Evolutionary conservation across 2,888 invertebrate species (phyloP).

Genomic region (Rotaria sp.): DNA sequence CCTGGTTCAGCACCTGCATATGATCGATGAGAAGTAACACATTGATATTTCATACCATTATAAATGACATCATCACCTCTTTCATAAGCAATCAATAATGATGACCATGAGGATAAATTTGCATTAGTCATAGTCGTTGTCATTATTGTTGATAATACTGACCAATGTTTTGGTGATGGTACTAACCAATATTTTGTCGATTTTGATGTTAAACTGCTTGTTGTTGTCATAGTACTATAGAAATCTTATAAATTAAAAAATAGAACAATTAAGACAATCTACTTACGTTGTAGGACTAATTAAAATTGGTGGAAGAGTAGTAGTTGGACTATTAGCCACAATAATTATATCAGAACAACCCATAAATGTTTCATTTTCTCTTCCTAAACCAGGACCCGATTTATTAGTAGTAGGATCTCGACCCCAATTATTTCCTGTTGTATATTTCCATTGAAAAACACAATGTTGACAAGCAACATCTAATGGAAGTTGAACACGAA

Average conservation of each 20-base stretch:
- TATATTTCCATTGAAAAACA: slow-evolving; percentile 39
- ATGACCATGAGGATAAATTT: background rate
- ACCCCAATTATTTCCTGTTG: slow-evolving; percentile 38
- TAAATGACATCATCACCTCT: background rate
- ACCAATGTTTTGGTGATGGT: background rate
- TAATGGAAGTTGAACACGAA: slow-evolving; percentile 4
- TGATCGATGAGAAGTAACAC: background rate
- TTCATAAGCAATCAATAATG: slow-evolving; percentile 32
- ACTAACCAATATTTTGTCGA: background rate
- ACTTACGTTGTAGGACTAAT: background rate
- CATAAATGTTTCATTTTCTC: background rate
- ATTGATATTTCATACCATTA: background rate
- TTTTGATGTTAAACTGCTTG: background rate
- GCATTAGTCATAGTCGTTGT: background rate
- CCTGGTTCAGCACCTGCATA: background rate
- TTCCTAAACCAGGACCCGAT: background rate
- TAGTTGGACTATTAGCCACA: background rate
- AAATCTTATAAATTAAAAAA: background rate
- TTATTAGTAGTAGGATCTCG: background rate
- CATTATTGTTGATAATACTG: background rate
- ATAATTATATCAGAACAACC: slow-evolving; percentile 19
- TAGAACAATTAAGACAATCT: background rate
- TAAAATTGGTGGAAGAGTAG: background rate
- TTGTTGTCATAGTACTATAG: background rate
- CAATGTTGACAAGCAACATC: slow-evolving; percentile 34